Evolutionary conservation across 2,888 invertebrate species (phyloP).

Genomic region (Cyclophora albipunctata): DNA sequence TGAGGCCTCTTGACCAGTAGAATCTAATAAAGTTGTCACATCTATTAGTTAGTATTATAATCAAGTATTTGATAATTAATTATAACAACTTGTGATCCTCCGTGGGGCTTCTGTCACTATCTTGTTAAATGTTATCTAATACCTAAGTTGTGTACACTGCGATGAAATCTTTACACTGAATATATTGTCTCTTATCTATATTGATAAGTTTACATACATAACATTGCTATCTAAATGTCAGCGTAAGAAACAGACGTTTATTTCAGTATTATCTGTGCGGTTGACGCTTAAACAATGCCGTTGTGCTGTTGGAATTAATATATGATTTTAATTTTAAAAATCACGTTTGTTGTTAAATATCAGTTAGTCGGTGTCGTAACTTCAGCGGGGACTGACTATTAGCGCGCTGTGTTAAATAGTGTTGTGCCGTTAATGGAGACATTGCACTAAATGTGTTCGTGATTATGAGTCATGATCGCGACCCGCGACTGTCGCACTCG

Average conservation of each 20-base stretch:
- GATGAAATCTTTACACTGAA: slow-evolving; percentile 49
- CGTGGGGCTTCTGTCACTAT: slow-evolving; percentile 8
- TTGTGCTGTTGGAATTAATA: slow-evolving; percentile 27
- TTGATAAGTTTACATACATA: slow-evolving; percentile 67
- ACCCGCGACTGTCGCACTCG: slow-evolving; percentile 55
- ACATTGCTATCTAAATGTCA: slow-evolving; percentile 56
- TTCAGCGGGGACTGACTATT: slow-evolving; percentile 5
- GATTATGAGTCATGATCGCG: slow-evolving; percentile 60
- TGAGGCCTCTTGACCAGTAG: too few relatives aligned
- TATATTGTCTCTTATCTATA: slow-evolving; percentile 63
- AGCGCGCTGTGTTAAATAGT: slow-evolving; percentile 23
- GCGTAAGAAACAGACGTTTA: slow-evolving; percentile 56
- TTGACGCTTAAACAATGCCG: slow-evolving; percentile 39
- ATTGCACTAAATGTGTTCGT: slow-evolving; percentile 51
- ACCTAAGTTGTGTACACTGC: slow-evolving; percentile 46
- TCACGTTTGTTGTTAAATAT: slow-evolving; percentile 25
- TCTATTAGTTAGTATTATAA: too few relatives aligned
- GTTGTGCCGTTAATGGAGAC: slow-evolving; percentile 39
- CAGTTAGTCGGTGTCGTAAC: slow-evolving; percentile 12
- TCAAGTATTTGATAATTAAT: too few relatives aligned
- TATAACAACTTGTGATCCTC: background rate
- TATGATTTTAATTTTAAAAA: slow-evolving; percentile 25
- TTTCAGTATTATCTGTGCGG: slow-evolving; percentile 54
- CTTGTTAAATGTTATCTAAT: slow-evolving; percentile 32
- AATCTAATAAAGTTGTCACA: too few relatives aligned